Percentiles rank a stretch among this genome's conserved stretches.
These are phyloP conservation scores for Neolamprologus cancellatus DNA, from an alignment of 2,113 vertebrate species.

Conservation along the genomic window DNA sequence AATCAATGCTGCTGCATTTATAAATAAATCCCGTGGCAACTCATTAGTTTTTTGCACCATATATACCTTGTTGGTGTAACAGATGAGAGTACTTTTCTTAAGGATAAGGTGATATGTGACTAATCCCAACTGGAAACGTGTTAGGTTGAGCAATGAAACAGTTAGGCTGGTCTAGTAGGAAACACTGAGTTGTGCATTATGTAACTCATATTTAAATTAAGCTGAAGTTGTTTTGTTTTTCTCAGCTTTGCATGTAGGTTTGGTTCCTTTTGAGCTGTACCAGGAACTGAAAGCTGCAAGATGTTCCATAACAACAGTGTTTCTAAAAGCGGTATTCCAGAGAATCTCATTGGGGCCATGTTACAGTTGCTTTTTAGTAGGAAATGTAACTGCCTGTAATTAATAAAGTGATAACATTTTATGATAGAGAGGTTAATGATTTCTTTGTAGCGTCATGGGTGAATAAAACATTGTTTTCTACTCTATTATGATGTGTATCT, in stretches of 20 bases:
- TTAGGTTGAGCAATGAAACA: background rate
- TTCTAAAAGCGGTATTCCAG: background rate
- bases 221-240: background rate
- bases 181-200: background rate
- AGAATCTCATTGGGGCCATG: background rate
- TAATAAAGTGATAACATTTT: background rate
- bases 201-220: background rate
- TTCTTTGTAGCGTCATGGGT: background rate
- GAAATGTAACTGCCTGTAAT: background rate
- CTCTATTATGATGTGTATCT: background rate
- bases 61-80: background rate
- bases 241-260: background rate
- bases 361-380: background rate
- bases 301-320: background rate
- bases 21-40: background rate
- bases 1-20: background rate
- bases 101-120: background rate
- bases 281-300: background rate
- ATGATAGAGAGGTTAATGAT: background rate
- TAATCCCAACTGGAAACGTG: background rate
- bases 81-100: background rate
- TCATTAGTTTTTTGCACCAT: background rate
- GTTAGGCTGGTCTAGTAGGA: background rate
- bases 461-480: background rate
- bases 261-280: background rate